phyloP scores from a whole-genome alignment of 2,797 vertebrate genomes.

The Periparus ater region DNA sequence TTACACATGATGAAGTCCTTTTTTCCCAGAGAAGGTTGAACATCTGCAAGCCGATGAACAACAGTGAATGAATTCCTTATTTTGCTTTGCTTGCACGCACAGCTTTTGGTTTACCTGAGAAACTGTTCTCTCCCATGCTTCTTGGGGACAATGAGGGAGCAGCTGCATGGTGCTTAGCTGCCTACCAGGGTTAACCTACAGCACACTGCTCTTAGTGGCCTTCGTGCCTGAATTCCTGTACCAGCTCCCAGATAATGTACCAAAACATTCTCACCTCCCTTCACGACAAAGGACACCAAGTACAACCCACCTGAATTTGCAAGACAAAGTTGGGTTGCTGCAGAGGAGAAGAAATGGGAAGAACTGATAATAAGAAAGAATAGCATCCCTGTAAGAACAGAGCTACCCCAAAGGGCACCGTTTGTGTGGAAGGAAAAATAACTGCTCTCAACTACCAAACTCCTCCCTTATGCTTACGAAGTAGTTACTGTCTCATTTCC shows the following conservation, averaged over 20 bases:
- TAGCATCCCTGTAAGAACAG: not conserved
- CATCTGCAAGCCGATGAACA: fast-evolving
- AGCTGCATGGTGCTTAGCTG: not conserved
- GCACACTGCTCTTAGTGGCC: fast-evolving
- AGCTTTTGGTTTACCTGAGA: not conserved
- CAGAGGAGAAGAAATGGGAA: not conserved
- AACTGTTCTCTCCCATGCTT: not conserved
- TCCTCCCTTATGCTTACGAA: not conserved
- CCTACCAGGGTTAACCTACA: not conserved
- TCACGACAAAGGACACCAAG: not conserved
- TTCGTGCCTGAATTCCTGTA: not conserved
- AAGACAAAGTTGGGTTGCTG: not conserved
- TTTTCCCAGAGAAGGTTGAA: not conserved
- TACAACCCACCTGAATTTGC: not conserved
- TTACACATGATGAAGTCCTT: not conserved
- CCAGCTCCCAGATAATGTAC: not conserved
- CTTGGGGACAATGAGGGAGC: fast-evolving
- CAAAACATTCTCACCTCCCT: not conserved
- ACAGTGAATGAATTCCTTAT: not conserved
- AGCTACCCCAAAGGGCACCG: not conserved
- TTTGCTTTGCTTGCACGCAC: not conserved
- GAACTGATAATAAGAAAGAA: not conserved
- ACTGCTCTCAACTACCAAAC: not conserved
- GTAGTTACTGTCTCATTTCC: not conserved
- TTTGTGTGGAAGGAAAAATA: not conserved